Conservation (phyloP, 2,797 vertebrate species). For the Megalops cyprinoides region DNA sequence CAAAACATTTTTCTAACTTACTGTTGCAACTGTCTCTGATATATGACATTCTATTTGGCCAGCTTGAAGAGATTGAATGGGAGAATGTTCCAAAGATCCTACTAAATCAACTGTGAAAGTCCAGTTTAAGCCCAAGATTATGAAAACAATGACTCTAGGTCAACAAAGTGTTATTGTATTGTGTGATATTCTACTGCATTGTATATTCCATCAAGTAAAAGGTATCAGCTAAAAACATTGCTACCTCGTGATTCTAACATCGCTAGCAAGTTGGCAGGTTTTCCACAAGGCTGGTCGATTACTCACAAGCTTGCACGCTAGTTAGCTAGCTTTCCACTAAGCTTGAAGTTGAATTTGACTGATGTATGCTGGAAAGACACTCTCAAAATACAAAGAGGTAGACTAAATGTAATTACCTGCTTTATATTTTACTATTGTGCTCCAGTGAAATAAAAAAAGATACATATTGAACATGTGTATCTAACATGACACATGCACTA, state of each 20-base stretch:
- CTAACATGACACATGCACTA: background rate
- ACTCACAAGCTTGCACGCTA: no score
- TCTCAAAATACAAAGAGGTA: background rate
- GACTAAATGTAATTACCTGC: background rate
- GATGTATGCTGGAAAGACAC: no score
- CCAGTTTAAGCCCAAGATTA: no score
- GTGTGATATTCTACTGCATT: no score
- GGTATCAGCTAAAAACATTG: background rate
- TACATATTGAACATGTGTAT: no score
- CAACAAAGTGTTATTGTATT: no score
- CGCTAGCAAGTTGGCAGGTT: background rate
- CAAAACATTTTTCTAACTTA: background rate
- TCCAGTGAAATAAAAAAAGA: constrained; percentile 2
- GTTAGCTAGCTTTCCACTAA: no score
- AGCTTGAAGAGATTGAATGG: background rate
- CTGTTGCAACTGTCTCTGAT: background rate
- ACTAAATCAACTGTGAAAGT: no score
- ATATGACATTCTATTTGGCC: background rate
- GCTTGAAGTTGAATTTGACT: background rate
- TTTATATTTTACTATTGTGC: background rate
- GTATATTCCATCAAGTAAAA: no score
- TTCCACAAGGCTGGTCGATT: no score
- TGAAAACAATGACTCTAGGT: no score
- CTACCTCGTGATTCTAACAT: background rate
- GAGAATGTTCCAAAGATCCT: no score